Evolutionary conservation across 2,888 invertebrate species (phyloP), one percentile per base, ranked within the genome.

Genomic region (Therioaphis trifolii): DNA sequence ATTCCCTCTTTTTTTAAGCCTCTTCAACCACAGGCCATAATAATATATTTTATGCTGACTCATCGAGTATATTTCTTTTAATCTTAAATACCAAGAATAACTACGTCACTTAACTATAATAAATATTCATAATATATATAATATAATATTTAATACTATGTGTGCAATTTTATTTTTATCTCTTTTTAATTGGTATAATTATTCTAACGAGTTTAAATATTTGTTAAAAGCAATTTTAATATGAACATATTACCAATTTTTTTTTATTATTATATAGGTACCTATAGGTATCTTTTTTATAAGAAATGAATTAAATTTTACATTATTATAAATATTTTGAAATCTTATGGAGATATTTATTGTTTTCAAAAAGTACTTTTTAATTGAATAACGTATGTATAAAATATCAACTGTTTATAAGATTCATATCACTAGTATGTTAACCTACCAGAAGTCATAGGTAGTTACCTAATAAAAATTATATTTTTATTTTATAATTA

Each of bases 61-160:
- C 52, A 52, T 52, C 7, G 7, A 21, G n/a, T 52, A 52, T 52
- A n/a, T 9, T 52, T 52, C 21, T 52, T 52, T n/a, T 52, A 52
- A 52, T 52, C n/a, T 52, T 52, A n/a, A n/a, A 52, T 52, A 52
- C 52, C n/a, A 52, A 52, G n/a, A 52, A 52, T 52, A 52, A 52
- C n/a, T n/a, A 52, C 7, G 9, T 52, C n/a, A n/a, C 52, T 52
- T 5, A 52, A 52, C 7, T 5, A 12, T 52, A 35, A 35, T 52
- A 52, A 18, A 52, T 52, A 52, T 21, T n/a, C 35, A 35, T n/a
- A 35, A 7, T 7, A 3, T 52, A 52, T 52, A 1, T 52, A 21
- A 52, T 52, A 52, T n/a, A 5, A n/a, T 52, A 9, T n/a, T 52
- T 7, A 52, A 52, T 52, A 52, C 4, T 52, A 35, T 35, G 35